Base-by-base conservation (phyloP, 1,140 invertebrate genomes). In the Lutraria rhynchaena region DNA sequence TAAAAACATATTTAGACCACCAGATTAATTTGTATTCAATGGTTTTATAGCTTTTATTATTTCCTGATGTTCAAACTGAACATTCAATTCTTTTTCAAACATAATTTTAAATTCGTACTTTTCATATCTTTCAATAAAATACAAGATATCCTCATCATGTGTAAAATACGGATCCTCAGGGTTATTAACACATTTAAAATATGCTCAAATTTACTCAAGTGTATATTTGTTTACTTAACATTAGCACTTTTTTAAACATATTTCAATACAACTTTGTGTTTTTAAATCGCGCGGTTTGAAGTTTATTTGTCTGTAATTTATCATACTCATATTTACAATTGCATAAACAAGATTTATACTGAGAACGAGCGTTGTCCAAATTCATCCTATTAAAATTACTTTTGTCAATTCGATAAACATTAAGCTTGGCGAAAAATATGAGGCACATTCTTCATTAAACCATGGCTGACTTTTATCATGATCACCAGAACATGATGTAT, bases 51-150 rank as follows among this genome's bases (percentile, higher is more conserved):
- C n/a, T n/a, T n/a, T n/a, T n/a, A n/a, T n/a, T n/a, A n/a, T n/a
- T n/a, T n/a, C n/a, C 19, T 22, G 41, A n/a, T n/a, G 22, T 41
- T 17, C 17, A n/a, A 75, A 29, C 13, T 11, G 31, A 22, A 33
- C 11, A 67, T 70, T 77, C 24, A 44, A 44, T 55, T 76, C 41
- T n/a, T n/a, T n/a, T 29, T 76, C 33, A 31, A 75, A 63, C 74
- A 65, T 76, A 1, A 44, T 44, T 27, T 74, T 24, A 74, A 58
- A 74, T 60, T 74, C 1, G 27, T 74, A 22, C 19, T 58, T 49
- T 53, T 41, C 55, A 60, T 58, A 60, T 37, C n/a, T n/a, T n/a
- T n/a, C n/a, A n/a, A n/a, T n/a, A n/a, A n/a, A n/a, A n/a, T n/a
- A n/a, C n/a, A n/a, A 7, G 2, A 74, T 24, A 60, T 74, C 71